Base-by-base conservation (phyloP, 2,113 vertebrate species). In the Pollachius pollachius region DNA sequence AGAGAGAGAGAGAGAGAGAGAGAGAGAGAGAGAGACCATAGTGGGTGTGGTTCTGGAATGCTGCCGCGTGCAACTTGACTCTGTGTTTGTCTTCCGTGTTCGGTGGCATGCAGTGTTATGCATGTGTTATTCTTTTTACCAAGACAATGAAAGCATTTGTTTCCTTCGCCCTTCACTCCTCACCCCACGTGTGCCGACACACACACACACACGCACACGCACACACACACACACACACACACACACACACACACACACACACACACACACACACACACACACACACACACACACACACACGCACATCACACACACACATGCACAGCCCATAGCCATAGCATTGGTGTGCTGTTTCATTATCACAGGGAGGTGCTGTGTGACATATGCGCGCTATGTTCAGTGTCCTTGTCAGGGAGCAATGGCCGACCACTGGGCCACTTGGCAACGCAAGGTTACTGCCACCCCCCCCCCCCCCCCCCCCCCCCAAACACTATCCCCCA, bases 91-190 rank as follows among this genome's bases (percentile, higher is more conserved):
- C 78, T 65, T 73, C 73, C 62, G 77, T 74, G 85, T 88, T 48
- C 3, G 86, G 87, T 82, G 82, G 79, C 82, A 79, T 41, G 37
- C 37, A 80, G 76, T 84, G 84, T 87, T 83, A 74, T 74, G 77
- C 80, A 74, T 80, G 79, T 84, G 80, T 78, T 81, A 71, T 75
- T 75, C 9, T 48, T 77, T 81, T 73, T 74, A 74, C 75, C 68
- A 76, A 62, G 73, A 67, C 73, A 90, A 89, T 61, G 83, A 78
- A 59, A 66, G 78, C 77, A 68, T 78, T 87, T 90, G 85, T 90
- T 82, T 78, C 72, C 76, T 23, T n/a, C 68, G 27, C 19, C 52
- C 27, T 75, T 61, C 67, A 72, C 74, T 8, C 48, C 5, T 30
- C 30, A 4, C 30, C 30, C 30, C 30, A 30, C 5, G 30, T 30